Evolutionary conservation across 2,888 invertebrate species (phyloP).

Genomic region (Atethmia centrago): DNA sequence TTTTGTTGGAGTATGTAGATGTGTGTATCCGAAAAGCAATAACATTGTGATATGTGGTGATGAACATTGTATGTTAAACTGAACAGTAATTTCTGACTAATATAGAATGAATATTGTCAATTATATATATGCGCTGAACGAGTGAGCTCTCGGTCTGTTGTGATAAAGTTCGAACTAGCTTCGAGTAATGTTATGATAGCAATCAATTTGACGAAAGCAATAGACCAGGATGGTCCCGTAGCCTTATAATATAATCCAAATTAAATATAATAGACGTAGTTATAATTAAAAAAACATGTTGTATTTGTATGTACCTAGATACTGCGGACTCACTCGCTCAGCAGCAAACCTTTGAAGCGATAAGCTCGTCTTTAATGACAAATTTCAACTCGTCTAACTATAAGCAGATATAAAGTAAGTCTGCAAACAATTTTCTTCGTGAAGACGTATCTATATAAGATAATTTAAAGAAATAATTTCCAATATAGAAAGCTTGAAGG

Average conservation of each 20-base stretch:
- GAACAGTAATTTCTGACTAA: conserved; percentile 75
- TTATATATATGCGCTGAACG: conserved; percentile 76
- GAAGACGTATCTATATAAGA: conserved; percentile 73
- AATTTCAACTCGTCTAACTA: conserved; percentile 69
- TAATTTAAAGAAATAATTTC: conserved; percentile 79
- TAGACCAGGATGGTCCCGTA: conserved; percentile 64
- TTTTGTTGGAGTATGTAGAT: conserved; percentile 83
- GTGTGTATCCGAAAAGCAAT: conserved; percentile 89
- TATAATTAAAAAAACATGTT: conserved; percentile 54
- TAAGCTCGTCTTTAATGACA: conserved; percentile 65
- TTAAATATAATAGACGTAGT: conserved; percentile 57
- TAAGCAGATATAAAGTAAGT: conserved; percentile 70
- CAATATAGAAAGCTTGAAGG: conserved; percentile 85
- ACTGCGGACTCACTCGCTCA: conserved; percentile 49
- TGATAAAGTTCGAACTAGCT: conserved; percentile 44
- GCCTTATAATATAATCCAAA: conserved; percentile 63
- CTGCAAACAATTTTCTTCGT: conserved; percentile 67
- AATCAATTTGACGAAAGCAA: conserved; percentile 64
- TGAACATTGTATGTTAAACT: conserved; percentile 78
- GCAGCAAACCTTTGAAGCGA: conserved; percentile 55
- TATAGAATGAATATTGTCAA: conserved; percentile 85
- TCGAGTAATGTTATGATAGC: conserved; percentile 57
- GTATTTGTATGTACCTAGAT: conserved; percentile 56
- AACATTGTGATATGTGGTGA: conserved; percentile 87
- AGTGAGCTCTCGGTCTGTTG: conserved; percentile 67